Base-by-base conservation (phyloP, 2,113 vertebrate species). In the Illadopsis cleaveri region DNA sequence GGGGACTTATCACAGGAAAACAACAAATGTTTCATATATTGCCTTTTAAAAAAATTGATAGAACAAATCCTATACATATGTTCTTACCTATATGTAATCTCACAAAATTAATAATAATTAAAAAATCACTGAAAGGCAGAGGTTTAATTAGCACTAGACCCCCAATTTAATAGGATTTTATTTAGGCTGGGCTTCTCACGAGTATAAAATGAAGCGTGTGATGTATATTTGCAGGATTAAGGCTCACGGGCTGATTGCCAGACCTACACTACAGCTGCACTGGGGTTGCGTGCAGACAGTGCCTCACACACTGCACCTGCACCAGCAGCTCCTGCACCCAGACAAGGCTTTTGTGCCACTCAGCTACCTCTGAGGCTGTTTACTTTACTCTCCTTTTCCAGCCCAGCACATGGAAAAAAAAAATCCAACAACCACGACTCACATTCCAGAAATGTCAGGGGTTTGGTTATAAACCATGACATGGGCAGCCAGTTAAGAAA, bases 151-250 rank as follows among this genome's bases (percentile, higher is more conserved):
- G 86, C 80, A 89, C n/a, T 68, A 83, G 68, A 84, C 60, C 23
- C 51, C 75, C 37, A 62, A 8, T 73, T 86, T 88, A 92, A 94
- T n/a, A 92, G 78, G 71, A 91, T 90, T 95, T 95, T 58, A 75
- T 64, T 92, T 53, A 88, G 53, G 68, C 12, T 93, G 85, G 33
- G 72, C 56, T 96, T 90, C 85, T 96, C 88, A 86, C 30, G 1
- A 90, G 85, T 86, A 78, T 81, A 81, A 90, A 89, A 48, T 48
- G 48, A 73, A 86, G n/a, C 0, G 17, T 90, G 82, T 86, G 86
- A 96, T 94, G 64, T 90, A 22, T 71, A 58, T 92, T 83, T 82
- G 90, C 88, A 78, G 79, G 82, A 93, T 90, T 92, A 83, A 86
- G 85, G 76, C 85, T 92, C 5, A 0, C 86, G 82, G 85, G 85